phyloP scores from a whole-genome alignment of 2,888 invertebrate genomes.

The Lysandra bellargus region DNA sequence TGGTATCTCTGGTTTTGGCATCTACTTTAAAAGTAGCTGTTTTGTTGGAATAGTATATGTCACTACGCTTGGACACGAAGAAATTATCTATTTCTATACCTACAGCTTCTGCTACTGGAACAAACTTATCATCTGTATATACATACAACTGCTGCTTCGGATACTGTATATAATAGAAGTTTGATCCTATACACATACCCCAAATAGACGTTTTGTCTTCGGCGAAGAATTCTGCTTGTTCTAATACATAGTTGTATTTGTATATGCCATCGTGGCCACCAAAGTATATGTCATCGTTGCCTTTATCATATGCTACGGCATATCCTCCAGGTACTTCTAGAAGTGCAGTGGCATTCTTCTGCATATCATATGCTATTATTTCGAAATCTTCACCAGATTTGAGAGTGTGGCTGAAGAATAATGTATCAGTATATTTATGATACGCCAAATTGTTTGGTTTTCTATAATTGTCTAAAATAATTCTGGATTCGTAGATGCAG shows the following conservation, averaged over 20 bases:
- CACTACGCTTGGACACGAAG: slow-evolving; percentile 55
- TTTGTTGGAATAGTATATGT: slow-evolving; percentile 64
- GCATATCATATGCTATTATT: slow-evolving; percentile 57
- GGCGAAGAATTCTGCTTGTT: slow-evolving; percentile 60
- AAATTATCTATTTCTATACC: slow-evolving; percentile 63
- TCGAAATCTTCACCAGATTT: slow-evolving; percentile 56
- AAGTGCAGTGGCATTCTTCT: slow-evolving; percentile 48
- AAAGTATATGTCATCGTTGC: slow-evolving; percentile 68
- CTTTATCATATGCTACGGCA: slow-evolving; percentile 63
- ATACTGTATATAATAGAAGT: slow-evolving; percentile 70
- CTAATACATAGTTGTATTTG: slow-evolving; percentile 63
- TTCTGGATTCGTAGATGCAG: slow-evolving; percentile 59
- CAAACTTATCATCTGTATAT: slow-evolving; percentile 56
- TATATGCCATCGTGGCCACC: slow-evolving; percentile 72
- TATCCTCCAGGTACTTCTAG: slow-evolving; percentile 61
- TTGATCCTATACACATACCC: slow-evolving; percentile 58
- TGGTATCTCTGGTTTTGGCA: slow-evolving; percentile 44
- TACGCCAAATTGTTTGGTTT: slow-evolving; percentile 62
- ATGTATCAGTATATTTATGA: slow-evolving; percentile 60
- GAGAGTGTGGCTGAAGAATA: slow-evolving; percentile 68
- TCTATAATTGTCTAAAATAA: slow-evolving; percentile 52
- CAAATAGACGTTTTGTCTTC: slow-evolving; percentile 68
- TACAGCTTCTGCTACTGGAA: slow-evolving; percentile 56
- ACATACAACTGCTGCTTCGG: slow-evolving; percentile 61
- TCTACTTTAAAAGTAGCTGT: slow-evolving; percentile 68